Evolutionary conservation across 2,113 vertebrate genomes (phyloP).

Genomic region (Tragelaphus strepsiceros): DNA sequence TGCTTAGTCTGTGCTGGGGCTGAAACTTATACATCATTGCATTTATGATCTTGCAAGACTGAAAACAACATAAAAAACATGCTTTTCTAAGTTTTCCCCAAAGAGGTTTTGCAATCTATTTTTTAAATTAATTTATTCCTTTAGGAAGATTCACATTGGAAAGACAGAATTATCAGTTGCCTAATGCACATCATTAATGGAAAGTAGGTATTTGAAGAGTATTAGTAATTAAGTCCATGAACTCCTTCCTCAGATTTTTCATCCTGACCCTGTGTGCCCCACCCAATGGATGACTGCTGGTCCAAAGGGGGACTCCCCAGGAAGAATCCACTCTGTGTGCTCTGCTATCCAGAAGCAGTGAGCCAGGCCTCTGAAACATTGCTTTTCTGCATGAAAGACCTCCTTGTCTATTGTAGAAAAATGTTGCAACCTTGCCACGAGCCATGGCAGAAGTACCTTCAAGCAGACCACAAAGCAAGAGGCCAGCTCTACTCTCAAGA

Average conservation of each 20-base stretch:
- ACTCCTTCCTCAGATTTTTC: not conserved
- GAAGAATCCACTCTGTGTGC: not conserved
- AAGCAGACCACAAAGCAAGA: not conserved
- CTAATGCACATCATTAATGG: not conserved
- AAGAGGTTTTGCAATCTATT: not conserved
- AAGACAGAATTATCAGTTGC: not conserved
- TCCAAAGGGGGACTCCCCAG: not conserved
- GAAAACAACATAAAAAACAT: not conserved
- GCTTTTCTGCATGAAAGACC: not conserved
- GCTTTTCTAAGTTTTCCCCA: not conserved
- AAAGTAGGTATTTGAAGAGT: not conserved
- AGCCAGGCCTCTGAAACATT: not conserved
- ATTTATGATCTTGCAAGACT: not conserved
- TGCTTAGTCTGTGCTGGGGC: not conserved
- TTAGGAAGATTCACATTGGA: not conserved
- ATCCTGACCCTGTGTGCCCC: not conserved
- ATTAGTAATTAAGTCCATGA: too few species aligned
- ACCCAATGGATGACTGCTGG: fast-evolving
- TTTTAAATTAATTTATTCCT: not conserved
- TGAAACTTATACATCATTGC: not conserved
- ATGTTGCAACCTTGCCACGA: fast-evolving
- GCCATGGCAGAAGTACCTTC: not conserved
- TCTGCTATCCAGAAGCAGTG: not conserved
- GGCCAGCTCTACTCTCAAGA: not conserved
- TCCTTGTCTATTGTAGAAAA: not conserved